Evolutionary conservation across 2,797 vertebrate genomes (phyloP).

Genomic region (Hypotaenidia okinawae): DNA sequence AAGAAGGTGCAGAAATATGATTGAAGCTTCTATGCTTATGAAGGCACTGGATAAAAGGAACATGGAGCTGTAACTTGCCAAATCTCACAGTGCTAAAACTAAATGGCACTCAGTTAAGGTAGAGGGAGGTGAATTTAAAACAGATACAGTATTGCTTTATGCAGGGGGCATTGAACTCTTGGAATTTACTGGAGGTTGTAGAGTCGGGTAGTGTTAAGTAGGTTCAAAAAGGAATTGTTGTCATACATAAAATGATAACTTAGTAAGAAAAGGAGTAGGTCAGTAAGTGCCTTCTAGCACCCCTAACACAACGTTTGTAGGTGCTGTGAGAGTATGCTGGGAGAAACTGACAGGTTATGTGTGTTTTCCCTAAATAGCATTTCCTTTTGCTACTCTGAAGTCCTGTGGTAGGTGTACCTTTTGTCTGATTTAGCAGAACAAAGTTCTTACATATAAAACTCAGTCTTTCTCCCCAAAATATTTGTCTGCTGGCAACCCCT

Average conservation of each 20-base stretch:
- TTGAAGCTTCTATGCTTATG: neutral
- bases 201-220: neutral
- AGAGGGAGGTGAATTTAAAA: neutral
- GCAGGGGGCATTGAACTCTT: neutral
- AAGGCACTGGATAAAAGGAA: neutral
- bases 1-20: neutral
- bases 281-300: neutral
- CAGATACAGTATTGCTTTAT: neutral
- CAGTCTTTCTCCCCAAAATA: neutral
- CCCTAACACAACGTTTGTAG: neutral
- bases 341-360: neutral
- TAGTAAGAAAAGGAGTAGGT: neutral
- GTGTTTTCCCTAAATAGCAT: neutral
- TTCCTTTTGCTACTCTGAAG: neutral
- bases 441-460: neutral
- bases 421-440: neutral
- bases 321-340: neutral
- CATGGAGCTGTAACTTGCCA: neutral
- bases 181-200: neutral
- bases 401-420: neutral
- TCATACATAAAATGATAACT: neutral
- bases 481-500: neutral
- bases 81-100: neutral
- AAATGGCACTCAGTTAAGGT: neutral
- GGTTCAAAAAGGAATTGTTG: neutral